phyloP scores from a whole-genome alignment of 2,113 vertebrate species.

The Oncorhynchus masou region DNA sequence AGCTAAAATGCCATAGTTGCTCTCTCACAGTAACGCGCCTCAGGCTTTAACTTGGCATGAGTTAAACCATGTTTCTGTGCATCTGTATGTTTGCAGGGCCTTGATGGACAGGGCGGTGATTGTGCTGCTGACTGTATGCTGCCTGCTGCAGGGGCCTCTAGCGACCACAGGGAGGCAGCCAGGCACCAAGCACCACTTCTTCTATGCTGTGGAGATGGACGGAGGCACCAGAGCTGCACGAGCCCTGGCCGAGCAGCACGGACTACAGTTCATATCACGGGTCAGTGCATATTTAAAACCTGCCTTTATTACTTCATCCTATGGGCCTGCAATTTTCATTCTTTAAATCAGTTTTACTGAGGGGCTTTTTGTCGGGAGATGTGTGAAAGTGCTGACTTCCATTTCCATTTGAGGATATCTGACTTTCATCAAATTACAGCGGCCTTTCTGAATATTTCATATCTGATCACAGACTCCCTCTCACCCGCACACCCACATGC shows the following conservation, averaged over 20 bases:
- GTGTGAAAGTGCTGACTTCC: slow-evolving; percentile 89
- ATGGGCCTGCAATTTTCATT: slow-evolving; percentile 80
- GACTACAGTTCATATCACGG: slow-evolving; percentile 88
- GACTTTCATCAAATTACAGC: slow-evolving; percentile 92
- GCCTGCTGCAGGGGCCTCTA: slow-evolving; percentile 75
- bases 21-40: not conserved
- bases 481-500: not conserved
- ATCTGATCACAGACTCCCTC: slow-evolving; percentile 81
- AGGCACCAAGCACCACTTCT: slow-evolving; percentile 81
- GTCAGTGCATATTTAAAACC: slow-evolving; percentile 89
- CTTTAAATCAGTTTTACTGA: slow-evolving; percentile 79
- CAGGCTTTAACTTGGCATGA: not conserved
- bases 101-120: slow-evolving; percentile 53
- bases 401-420: slow-evolving; percentile 89
- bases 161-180: slow-evolving; percentile 93
- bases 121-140: slow-evolving; percentile 54
- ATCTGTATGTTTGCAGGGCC: slow-evolving; percentile 12
- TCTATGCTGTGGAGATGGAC: slow-evolving; percentile 79
- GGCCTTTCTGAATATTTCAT: slow-evolving; percentile 88
- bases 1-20: not conserved
- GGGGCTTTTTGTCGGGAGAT: slow-evolving; percentile 79
- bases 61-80: not conserved
- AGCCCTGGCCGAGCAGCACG: slow-evolving; percentile 80
- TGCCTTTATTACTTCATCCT: slow-evolving; percentile 80
- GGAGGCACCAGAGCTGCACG: slow-evolving; percentile 78